Conservation (phyloP, 1,140 invertebrate species). For the Aphaenogaster rudis region DNA sequence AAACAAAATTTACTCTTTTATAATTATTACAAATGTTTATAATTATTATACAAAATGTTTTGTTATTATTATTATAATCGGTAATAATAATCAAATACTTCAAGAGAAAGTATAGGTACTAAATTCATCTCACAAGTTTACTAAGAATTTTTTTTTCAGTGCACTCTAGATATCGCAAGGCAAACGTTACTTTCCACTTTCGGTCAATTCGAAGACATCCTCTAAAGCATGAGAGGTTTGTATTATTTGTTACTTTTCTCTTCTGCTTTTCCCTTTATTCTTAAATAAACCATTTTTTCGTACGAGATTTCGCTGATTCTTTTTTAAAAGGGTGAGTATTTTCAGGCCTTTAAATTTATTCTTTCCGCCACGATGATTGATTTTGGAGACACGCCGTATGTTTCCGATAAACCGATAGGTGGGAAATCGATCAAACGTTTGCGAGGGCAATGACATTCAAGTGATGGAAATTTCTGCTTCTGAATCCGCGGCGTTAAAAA, state of each 20-base stretch:
- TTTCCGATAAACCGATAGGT: slow-evolving; percentile 34
- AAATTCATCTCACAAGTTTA: too few species aligned
- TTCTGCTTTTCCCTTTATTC: not conserved
- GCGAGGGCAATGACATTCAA: slow-evolving; percentile 27
- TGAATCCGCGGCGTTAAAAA: slow-evolving; percentile 37
- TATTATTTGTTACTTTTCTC: not conserved
- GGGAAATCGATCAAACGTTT: slow-evolving; percentile 39
- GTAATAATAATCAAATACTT: too few species aligned
- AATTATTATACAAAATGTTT: too few species aligned
- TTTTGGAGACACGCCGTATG: not conserved
- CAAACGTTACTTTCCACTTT: not conserved
- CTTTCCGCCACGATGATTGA: slow-evolving; percentile 1
- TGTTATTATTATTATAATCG: too few species aligned
- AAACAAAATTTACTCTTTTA: too few species aligned
- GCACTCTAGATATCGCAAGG: not conserved
- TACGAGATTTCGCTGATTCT: not conserved
- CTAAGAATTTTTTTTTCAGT: too few species aligned
- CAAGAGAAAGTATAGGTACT: too few species aligned
- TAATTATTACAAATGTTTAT: too few species aligned
- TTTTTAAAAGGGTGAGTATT: not conserved
- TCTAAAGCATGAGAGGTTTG: not conserved
- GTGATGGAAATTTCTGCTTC: slow-evolving; percentile 49
- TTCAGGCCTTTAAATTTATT: slow-evolving; percentile 7
- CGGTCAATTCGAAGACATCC: not conserved
- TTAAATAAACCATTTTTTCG: not conserved